phyloP scores from a whole-genome alignment of 1,140 invertebrate genomes.

The Medauroidea extradentata region DNA sequence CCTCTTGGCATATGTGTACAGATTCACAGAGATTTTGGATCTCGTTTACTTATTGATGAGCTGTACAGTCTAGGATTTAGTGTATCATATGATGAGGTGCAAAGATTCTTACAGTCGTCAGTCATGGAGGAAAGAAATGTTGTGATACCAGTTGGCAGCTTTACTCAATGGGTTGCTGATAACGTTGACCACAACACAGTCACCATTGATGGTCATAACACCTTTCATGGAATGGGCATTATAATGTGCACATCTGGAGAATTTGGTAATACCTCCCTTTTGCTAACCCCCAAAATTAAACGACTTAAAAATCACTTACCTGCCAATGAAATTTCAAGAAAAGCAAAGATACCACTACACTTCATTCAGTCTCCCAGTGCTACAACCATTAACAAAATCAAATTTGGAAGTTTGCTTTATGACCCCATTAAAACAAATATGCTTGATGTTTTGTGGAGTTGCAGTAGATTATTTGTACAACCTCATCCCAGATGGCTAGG shows the following conservation, averaged over 20 bases:
- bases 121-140: conserved; percentile 13
- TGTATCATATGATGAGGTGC: conserved; percentile 27
- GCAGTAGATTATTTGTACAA: too few relatives aligned
- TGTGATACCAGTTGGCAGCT: conserved; percentile 7
- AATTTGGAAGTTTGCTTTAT: neutral
- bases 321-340: neutral
- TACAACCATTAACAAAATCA: neutral
- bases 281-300: neutral
- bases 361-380: neutral
- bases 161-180: conserved; percentile 38
- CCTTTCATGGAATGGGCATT: conserved; percentile 40
- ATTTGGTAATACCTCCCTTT: neutral
- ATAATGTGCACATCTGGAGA: conserved; percentile 18
- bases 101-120: conserved; percentile 27
- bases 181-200: conserved; percentile 25
- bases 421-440: neutral
- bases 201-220: conserved; percentile 37
- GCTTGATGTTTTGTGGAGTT: too few relatives aligned
- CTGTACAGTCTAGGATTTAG: conserved; percentile 29
- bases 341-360: neutral
- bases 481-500: conserved; percentile 29
- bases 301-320: too few relatives aligned
- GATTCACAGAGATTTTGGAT: conserved; percentile 27
- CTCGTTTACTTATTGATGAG: conserved; percentile 21
- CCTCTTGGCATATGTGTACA: conserved; percentile 19